These are phyloP conservation scores for Pinctada fucata DNA, from an alignment of 2,888 invertebrate species.

Conservation along the genomic window DNA sequence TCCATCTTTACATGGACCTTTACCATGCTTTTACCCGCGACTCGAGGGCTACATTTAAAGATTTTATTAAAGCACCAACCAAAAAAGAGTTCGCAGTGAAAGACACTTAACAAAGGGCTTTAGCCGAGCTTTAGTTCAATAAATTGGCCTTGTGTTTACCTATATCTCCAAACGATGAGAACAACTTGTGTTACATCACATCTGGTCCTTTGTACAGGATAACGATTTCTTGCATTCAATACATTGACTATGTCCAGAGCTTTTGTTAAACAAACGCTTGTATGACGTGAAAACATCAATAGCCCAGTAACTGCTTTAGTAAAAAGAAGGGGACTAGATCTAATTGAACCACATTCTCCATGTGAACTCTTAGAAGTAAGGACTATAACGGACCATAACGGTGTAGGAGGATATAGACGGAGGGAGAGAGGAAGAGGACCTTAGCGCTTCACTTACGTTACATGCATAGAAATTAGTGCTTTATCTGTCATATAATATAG, in stretches of 20 bases:
- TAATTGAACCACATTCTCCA: conserved; percentile 25
- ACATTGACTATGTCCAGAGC: conserved; percentile 36
- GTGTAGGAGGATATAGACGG: too few species aligned
- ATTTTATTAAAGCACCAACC: conserved; percentile 22
- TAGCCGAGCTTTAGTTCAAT: conserved; percentile 39
- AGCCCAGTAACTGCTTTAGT: conserved; percentile 10
- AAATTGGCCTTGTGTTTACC: conserved; percentile 56
- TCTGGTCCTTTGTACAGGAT: conserved; percentile 39
- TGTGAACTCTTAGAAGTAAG: conserved; percentile 11
- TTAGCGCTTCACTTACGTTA: too few species aligned
- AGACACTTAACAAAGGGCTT: conserved; percentile 39
- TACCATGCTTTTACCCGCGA: neutral
- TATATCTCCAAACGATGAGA: conserved; percentile 57
- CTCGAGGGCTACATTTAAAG: conserved; percentile 10
- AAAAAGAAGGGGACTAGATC: conserved; percentile 22
- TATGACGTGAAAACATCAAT: conserved; percentile 27
- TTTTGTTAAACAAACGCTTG: conserved; percentile 25
- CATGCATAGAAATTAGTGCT: neutral
- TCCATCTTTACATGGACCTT: neutral
- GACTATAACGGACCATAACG: too few species aligned
- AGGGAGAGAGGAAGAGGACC: too few species aligned
- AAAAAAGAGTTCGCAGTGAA: conserved; percentile 33
- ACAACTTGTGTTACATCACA: conserved; percentile 56
- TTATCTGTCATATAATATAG: conserved; percentile 12
- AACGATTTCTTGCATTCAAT: conserved; percentile 40